A percentile compares a stretch with the other conserved stretches of the same genome.
Conservation (phyloP, 2,113 vertebrate genomes). For the Caloenas nicobarica region DNA sequence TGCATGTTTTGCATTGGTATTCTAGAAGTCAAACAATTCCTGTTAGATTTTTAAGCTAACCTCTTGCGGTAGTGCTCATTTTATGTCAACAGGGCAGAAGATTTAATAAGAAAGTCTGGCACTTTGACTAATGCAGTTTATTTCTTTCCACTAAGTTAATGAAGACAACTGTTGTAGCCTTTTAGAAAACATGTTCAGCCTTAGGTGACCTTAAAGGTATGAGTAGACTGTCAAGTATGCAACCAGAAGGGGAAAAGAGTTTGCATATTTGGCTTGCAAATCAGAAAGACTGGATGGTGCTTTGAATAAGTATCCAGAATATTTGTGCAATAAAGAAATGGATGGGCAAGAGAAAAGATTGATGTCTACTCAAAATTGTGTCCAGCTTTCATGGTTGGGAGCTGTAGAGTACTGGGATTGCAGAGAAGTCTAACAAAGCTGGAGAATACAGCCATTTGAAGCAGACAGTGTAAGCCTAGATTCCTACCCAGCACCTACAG, state of each 20-base stretch:
- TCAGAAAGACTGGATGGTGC: neutral
- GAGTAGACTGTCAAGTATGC: neutral
- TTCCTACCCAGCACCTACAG: neutral
- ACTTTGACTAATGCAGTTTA: neutral
- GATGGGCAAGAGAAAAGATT: neutral
- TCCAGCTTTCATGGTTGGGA: neutral
- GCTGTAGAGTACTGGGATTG: neutral
- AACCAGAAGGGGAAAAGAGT: neutral
- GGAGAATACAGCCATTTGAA: neutral
- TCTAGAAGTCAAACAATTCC: conserved; percentile 17
- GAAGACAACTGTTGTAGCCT: neutral
- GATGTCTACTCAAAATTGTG: neutral
- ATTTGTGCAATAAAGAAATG: neutral
- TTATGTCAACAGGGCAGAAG: neutral
- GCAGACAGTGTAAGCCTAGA: neutral
- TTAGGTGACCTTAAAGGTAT: neutral
- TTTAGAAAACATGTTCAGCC: neutral
- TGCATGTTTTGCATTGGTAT: conserved; percentile 17
- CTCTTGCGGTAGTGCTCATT: neutral
- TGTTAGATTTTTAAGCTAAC: conserved; percentile 47
- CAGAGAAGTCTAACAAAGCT: neutral
- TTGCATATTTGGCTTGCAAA: neutral
- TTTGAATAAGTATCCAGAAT: neutral
- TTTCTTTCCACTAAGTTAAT: neutral
- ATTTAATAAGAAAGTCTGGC: conserved; percentile 16